Base-by-base conservation (phyloP, 2,888 invertebrate genomes). In the Loripinus fragilis region DNA sequence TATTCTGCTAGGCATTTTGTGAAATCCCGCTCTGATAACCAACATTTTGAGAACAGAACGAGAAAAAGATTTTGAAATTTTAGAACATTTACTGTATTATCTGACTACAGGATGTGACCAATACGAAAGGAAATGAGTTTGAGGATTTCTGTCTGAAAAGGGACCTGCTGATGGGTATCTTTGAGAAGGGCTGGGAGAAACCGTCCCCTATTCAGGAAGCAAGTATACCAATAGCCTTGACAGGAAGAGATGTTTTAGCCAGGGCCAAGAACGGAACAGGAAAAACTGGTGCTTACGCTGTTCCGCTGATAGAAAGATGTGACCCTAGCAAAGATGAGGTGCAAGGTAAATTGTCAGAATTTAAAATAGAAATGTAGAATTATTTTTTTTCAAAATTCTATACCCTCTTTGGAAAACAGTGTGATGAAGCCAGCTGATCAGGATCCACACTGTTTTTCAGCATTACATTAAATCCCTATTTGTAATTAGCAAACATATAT, bases 211-310 rank as follows among this genome's bases (percentile, higher is more conserved):
- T 99, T 95, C 99, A 99, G 95, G 99, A 94, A 80, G 93, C 93
- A 91, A 97, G 99, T 93, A 99, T 99, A 95, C 99, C 99, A 83
- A 98, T 99, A 92, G 99, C 99, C 86, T 95, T 99, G 90, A 97
- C 98, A 92, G 99, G 99, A 91, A 97, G 98, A 95, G 99, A 99
- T 95, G 96, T 99, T 90, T 95, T 99, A 92, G 99, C 99, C 80
- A 96, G 99, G 94, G 99, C 99, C 90, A 99, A 99, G 95, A 99
- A 99, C 95, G 99, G 99, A 91, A 99, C 99, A 89, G 95, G 99
- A 96, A 99, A 99, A 95, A 99, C 99, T 93, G 99, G 99, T 93
- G 99, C 99, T 88, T 99, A 99, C 94, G 97, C 98, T 94, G 99
- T 99, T 95, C 99, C 99, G 91, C 97, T 99, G 89, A 95, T 99